Percentiles rank a stretch among this genome's conserved stretches.
These are phyloP conservation scores for Teleogryllus oceanicus DNA, from an alignment of 2,888 invertebrate genomes.

Conservation along the genomic window DNA sequence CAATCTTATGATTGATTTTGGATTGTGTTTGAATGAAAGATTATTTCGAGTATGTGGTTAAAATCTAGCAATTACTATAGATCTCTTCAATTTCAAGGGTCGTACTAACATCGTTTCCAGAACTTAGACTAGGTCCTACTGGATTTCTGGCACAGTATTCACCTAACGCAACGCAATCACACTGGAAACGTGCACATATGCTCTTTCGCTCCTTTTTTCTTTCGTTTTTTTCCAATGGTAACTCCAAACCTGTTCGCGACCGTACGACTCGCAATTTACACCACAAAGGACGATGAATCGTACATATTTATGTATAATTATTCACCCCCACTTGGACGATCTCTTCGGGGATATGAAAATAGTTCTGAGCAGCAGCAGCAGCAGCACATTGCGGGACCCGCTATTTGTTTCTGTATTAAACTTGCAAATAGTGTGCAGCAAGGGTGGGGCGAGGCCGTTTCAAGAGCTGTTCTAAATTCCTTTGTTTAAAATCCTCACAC, in stretches of 20 bases:
- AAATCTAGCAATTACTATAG: too few relatives aligned
- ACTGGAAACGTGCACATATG: too few relatives aligned
- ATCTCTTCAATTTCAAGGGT: too few relatives aligned
- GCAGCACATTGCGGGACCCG: background rate
- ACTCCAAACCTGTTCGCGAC: background rate
- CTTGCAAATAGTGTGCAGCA: background rate
- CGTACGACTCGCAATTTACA: conserved; percentile 3
- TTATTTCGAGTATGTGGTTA: too few relatives aligned
- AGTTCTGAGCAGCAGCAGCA: background rate
- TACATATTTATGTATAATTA: conserved; percentile 18
- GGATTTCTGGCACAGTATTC: too few relatives aligned
- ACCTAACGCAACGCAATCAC: too few relatives aligned
- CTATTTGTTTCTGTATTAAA: conserved; percentile 18
- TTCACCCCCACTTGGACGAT: background rate
- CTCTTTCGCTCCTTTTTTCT: background rate
- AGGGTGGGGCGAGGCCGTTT: background rate
- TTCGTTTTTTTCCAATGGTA: background rate
- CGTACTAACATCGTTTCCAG: too few relatives aligned
- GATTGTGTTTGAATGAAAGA: too few relatives aligned
- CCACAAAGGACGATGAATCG: conserved; percentile 18
- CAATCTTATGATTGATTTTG: too few relatives aligned
- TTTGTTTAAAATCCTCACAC: conserved; percentile 11
- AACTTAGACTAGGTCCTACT: too few relatives aligned
- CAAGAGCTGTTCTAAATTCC: conserved; percentile 18
- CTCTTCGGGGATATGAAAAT: conserved; percentile 18